Evolutionary conservation across 2,888 invertebrate genomes (phyloP).

Genomic region (Rhamnusium bicolor): DNA sequence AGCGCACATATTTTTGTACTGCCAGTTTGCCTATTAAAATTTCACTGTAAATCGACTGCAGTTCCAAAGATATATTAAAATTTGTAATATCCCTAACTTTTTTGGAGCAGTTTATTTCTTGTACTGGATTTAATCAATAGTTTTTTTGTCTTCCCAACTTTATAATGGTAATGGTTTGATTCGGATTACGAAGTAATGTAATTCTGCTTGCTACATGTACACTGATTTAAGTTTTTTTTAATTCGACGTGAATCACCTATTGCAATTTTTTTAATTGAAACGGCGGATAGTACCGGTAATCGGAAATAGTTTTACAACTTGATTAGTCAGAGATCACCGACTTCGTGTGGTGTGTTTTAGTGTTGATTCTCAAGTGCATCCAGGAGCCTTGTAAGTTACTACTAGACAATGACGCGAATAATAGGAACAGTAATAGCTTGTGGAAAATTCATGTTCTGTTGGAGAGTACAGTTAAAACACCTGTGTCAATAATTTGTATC

Average conservation of each 20-base stretch:
- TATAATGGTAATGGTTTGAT: no score
- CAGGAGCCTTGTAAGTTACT: neutral
- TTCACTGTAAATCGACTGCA: no score
- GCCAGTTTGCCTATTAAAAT: no score
- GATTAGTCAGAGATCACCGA: neutral
- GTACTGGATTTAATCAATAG: no score
- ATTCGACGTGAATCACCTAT: neutral
- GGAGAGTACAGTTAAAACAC: slow-evolving; percentile 31
- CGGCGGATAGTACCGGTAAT: slow-evolving; percentile 3
- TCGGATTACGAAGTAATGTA: no score
- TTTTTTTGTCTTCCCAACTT: no score
- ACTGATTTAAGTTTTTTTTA: no score
- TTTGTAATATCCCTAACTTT: no score
- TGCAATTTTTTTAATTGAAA: neutral
- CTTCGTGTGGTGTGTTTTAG: neutral
- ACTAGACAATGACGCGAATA: slow-evolving; percentile 19
- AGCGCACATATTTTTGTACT: no score
- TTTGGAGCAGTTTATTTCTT: no score
- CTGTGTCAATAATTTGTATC: slow-evolving; percentile 21
- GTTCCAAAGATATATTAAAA: no score
- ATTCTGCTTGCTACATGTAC: no score
- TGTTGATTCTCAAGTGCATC: slow-evolving; percentile 17
- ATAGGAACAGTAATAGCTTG: slow-evolving; percentile 1
- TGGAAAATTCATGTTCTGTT: slow-evolving; percentile 9
- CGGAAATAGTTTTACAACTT: slow-evolving; percentile 1